These are phyloP conservation scores for Hydractinia symbiolongicarpus DNA, from an alignment of 30 jellyfish, hydroid and myxozoan genomes.

Conservation along the genomic window DNA sequence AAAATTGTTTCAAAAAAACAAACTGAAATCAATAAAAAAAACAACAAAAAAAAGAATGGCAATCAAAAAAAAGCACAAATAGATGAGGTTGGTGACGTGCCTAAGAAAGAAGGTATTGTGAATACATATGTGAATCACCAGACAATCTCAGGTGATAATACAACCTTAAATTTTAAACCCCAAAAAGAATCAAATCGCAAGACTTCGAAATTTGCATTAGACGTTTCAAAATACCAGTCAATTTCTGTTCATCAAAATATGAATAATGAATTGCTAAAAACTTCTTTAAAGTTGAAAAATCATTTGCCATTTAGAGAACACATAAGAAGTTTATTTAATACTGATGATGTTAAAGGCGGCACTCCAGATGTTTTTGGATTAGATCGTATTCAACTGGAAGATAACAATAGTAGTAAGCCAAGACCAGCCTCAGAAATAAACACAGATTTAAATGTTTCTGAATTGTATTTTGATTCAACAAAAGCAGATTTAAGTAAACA, in stretches of 20 bases:
- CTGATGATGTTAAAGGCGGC: background rate
- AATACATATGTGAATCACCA: too few relatives aligned
- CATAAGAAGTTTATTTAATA: background rate
- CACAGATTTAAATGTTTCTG: background rate
- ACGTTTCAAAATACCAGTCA: background rate
- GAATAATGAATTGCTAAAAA: background rate
- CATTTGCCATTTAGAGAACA: slow-evolving; percentile 3
- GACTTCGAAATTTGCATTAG: background rate
- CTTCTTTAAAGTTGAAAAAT: background rate
- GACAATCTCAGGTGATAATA: too few relatives aligned
- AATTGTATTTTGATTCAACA: background rate
- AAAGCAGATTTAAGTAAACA: background rate
- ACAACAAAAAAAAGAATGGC: too few relatives aligned
- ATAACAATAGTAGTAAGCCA: too few relatives aligned
- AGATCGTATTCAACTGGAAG: too few relatives aligned
- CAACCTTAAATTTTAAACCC: too few relatives aligned
- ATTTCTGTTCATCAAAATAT: background rate
- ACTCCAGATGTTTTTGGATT: background rate
- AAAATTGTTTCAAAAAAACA: too few relatives aligned
- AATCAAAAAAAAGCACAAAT: too few relatives aligned
- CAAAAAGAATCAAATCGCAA: too few relatives aligned
- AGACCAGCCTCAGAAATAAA: background rate
- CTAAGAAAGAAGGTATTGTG: too few relatives aligned
- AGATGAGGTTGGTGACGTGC: too few relatives aligned
- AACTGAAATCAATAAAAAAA: too few relatives aligned